Evolutionary conservation across 1,140 invertebrate species (phyloP).

Genomic region (Drosophila rufa): DNA sequence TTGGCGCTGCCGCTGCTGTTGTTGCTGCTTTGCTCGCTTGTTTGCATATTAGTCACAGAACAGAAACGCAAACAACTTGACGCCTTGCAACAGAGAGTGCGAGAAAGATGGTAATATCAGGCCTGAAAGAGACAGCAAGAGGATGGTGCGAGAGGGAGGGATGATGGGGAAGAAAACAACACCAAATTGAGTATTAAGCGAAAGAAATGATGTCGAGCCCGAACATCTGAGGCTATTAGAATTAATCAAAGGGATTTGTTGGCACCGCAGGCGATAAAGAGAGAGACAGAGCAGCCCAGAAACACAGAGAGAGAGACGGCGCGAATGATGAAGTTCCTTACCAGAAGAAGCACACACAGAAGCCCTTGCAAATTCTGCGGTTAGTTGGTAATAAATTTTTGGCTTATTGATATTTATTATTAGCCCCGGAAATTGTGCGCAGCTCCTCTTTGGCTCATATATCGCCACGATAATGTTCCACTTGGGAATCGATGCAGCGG

Average conservation of each 20-base stretch:
- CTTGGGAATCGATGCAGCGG: conserved; percentile 47
- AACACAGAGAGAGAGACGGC: conserved; percentile 3
- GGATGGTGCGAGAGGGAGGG: not conserved
- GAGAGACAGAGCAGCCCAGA: not conserved
- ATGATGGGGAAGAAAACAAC: conserved; percentile 40
- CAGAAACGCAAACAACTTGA: conserved; percentile 54
- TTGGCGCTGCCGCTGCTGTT: conserved; percentile 36
- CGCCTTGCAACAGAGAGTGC: conserved; percentile 29
- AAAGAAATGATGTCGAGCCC: conserved; percentile 77
- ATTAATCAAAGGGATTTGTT: conserved; percentile 83
- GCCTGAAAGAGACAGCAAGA: conserved; percentile 1
- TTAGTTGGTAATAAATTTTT: conserved; percentile 78
- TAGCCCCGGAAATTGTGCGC: conserved; percentile 71
- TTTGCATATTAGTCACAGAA: conserved; percentile 82
- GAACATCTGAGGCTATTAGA: conserved; percentile 81
- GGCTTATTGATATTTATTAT: conserved; percentile 83
- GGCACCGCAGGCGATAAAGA: conserved; percentile 55
- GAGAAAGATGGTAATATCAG: not conserved
- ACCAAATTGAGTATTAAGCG: conserved; percentile 81
- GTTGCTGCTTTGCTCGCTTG: conserved; percentile 54
- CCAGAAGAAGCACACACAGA: conserved; percentile 19
- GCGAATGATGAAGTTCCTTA: conserved; percentile 14
- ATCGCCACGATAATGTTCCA: conserved; percentile 47
- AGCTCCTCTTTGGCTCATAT: conserved; percentile 26
- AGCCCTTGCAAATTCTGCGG: conserved; percentile 60